phyloP scores from a whole-genome alignment of 1,140 invertebrate genomes.

The Babylonia areolata region DNA sequence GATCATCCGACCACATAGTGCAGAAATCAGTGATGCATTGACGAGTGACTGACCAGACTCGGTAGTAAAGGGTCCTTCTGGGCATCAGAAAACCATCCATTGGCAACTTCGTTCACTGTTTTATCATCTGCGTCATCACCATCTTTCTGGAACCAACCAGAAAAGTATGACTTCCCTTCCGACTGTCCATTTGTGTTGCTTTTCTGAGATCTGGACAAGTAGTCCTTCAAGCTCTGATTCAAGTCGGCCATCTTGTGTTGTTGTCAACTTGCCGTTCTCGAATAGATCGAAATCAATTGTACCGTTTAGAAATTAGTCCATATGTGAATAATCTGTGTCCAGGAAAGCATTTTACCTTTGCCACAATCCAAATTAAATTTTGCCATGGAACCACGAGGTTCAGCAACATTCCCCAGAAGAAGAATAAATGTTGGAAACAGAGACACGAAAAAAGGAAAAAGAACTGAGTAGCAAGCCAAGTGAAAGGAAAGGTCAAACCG shows the following conservation, averaged over 20 bases:
- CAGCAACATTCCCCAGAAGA: too few species aligned
- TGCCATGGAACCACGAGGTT: too few species aligned
- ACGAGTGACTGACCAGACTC: constrained; percentile 58
- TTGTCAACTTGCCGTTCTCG: constrained; percentile 1
- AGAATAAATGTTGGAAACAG: too few species aligned
- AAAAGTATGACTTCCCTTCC: constrained; percentile 43
- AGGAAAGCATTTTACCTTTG: too few species aligned
- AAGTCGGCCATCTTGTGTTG: constrained; percentile 56
- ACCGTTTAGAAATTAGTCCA: background rate
- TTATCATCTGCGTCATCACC: constrained; percentile 45
- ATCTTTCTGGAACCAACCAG: constrained; percentile 56
- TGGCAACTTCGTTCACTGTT: constrained; percentile 55
- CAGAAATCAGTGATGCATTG: background rate
- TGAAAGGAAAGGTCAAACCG: too few species aligned
- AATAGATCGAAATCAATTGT: background rate
- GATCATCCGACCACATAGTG: too few species aligned
- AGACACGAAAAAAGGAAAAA: too few species aligned
- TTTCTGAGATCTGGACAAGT: constrained; percentile 57
- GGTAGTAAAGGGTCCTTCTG: constrained; percentile 69
- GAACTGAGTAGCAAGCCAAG: too few species aligned
- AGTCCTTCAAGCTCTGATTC: constrained; percentile 59
- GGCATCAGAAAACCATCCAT: constrained; percentile 71
- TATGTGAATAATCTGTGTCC: too few species aligned
- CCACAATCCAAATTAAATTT: too few species aligned
- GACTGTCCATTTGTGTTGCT: constrained; percentile 28